A percentile compares a stretch with the other conserved stretches of the same genome.
Conservation (phyloP, 2,797 vertebrate species). For the Acrocephalus scirpaceus region DNA sequence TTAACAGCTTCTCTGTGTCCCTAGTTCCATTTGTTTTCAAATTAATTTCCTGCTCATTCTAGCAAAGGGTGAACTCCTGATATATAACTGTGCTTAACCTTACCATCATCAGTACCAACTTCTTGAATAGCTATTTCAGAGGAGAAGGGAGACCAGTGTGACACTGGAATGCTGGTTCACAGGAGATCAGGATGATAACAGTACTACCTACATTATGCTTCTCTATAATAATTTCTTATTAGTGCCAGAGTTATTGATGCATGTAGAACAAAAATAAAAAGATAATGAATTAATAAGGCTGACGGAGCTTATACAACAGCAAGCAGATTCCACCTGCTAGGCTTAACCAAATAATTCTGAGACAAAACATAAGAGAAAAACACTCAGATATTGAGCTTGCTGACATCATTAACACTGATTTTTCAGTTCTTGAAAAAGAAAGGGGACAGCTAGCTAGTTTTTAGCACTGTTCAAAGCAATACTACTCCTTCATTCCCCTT, state of each 20-base stretch:
- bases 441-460: background rate
- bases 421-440: background rate
- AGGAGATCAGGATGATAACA: background rate
- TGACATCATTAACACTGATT: background rate
- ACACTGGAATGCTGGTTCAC: background rate
- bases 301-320: background rate
- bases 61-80: conserved; percentile 6
- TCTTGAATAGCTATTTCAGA: background rate
- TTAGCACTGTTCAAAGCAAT: background rate
- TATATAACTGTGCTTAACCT: background rate
- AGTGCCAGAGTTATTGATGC: background rate
- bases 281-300: background rate
- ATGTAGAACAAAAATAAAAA: conserved; percentile 13
- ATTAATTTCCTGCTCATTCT: conserved; percentile 28
- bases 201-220: background rate
- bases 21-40: conserved; percentile 36
- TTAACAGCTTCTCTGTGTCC: background rate
- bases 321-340: background rate
- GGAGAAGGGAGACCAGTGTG: background rate
- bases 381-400: background rate
- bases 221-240: background rate
- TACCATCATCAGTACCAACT: background rate
- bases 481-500: background rate
- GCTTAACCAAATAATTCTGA: background rate
- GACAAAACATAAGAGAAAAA: background rate